These are phyloP conservation scores for Papilio helenus DNA, from an alignment of 1,140 invertebrate genomes.

Conservation along the genomic window DNA sequence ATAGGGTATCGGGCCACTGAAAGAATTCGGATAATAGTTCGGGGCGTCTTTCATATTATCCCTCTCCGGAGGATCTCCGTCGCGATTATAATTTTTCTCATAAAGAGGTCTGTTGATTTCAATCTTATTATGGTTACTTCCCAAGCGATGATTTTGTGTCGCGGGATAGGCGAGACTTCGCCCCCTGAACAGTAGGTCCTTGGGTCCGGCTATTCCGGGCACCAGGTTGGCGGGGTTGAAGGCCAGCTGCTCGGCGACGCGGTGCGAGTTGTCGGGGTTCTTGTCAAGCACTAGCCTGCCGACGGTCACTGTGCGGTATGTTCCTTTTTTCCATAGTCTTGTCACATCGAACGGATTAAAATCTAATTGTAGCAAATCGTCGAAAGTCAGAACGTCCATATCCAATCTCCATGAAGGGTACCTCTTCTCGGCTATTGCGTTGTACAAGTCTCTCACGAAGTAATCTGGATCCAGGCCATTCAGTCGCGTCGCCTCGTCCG, in stretches of 20 bases:
- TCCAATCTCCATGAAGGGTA: slow-evolving; percentile 83
- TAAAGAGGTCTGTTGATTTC: slow-evolving; percentile 93
- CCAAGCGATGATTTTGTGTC: slow-evolving; percentile 93
- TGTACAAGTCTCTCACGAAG: slow-evolving; percentile 87
- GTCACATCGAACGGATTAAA: slow-evolving; percentile 86
- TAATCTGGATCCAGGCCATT: slow-evolving; percentile 87
- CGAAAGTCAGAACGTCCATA: slow-evolving; percentile 80
- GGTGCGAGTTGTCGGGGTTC: slow-evolving; percentile 93
- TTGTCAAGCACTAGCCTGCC: slow-evolving; percentile 88
- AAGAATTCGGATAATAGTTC: slow-evolving; percentile 97
- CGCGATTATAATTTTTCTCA: slow-evolving; percentile 86
- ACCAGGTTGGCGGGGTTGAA: slow-evolving; percentile 93
- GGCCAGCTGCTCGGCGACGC: slow-evolving; percentile 93
- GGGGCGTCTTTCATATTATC: slow-evolving; percentile 90
- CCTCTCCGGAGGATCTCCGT: slow-evolving; percentile 87
- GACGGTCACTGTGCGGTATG: slow-evolving; percentile 92
- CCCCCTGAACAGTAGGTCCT: slow-evolving; percentile 93
- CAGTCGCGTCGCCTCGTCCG: slow-evolving; percentile 83
- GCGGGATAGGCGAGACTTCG: slow-evolving; percentile 93
- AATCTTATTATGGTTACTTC: slow-evolving; percentile 92
- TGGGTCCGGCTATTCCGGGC: slow-evolving; percentile 92
- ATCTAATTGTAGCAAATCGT: slow-evolving; percentile 76
- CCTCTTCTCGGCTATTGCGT: slow-evolving; percentile 85
- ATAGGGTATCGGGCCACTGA: slow-evolving; percentile 87
- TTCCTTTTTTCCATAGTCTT: slow-evolving; percentile 90